A percentile compares a stretch with the other conserved stretches of the same genome.
phyloP scores from a whole-genome alignment of 2,888 invertebrate genomes.

The Pristionchus exspectatus region DNA sequence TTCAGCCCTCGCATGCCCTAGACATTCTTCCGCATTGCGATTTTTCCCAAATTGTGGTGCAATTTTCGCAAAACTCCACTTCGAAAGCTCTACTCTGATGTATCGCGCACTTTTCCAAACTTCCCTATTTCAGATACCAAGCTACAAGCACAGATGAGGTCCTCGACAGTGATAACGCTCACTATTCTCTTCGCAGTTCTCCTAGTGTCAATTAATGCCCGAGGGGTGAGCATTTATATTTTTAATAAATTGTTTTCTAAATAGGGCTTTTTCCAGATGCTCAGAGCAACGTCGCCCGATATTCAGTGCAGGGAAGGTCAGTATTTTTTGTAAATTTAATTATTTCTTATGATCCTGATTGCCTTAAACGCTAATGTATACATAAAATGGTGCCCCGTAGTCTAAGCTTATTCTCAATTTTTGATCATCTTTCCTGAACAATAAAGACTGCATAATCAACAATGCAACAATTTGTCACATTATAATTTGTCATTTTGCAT shows the following conservation, averaged over 20 bases:
- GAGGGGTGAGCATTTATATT: background rate
- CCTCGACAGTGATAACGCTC: background rate
- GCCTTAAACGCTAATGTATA: too few relatives aligned
- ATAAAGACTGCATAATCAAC: too few relatives aligned
- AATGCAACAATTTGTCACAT: too few relatives aligned
- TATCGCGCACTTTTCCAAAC: background rate
- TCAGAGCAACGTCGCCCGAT: background rate
- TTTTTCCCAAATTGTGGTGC: too few relatives aligned
- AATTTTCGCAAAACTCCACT: too few relatives aligned
- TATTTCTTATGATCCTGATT: too few relatives aligned
- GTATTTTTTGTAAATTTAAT: background rate
- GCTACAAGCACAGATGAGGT: background rate
- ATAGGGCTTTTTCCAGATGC: background rate
- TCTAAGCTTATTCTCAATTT: too few relatives aligned
- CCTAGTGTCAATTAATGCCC: background rate
- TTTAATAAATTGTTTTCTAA: background rate
- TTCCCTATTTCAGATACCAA: background rate
- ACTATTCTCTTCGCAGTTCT: background rate
- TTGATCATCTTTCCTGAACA: too few relatives aligned
- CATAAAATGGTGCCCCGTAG: too few relatives aligned
- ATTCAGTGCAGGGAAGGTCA: constrained; percentile 24
- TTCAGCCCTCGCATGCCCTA: too few relatives aligned
- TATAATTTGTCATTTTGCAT: too few relatives aligned
- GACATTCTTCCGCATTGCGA: too few relatives aligned
- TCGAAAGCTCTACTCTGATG: background rate